Base-by-base conservation (phyloP, 2,888 invertebrate species). In the Spialia ferax region DNA sequence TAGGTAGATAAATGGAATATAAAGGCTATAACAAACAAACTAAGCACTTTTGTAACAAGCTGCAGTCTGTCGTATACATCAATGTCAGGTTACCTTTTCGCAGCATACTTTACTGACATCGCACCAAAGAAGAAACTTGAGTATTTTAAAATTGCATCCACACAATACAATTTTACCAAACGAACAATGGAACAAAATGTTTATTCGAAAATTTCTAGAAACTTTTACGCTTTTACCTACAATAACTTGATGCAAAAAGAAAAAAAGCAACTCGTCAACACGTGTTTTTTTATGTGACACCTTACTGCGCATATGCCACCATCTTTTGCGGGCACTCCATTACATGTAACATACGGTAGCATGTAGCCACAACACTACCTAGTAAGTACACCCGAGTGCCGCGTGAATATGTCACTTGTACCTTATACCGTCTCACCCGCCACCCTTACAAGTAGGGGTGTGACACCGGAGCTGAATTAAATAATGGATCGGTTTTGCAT, bases 401-500 rank as follows among this genome's bases (percentile, higher is more conserved):
- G 81, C 85, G 87, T 82, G 88, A 91, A 90, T 89, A 88, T 89
- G 91, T 91, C 89, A 88, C 86, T 79, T 84, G 87, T 84, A 81
- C 82, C 80, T 38, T 38, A n/a, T 38, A 38, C 38, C 32, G 73
- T 76, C 75, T 78, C 84, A 76, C 79, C 79, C 79, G 52, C 77
- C 74, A 71, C 71, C 75, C 74, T 68, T 68, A 57, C 66, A 69
- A 61, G 73, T 69, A 78, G 82, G 82, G 84, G 78, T 80, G 83
- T 76, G 76, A 77, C 81, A 75, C 77, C 67, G 70, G 70, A 75
- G 77, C 75, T 74, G 83, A 83, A 87, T 87, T 85, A 86, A 84
- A 87, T 87, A 86, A 87, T 86, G 82, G 81, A 82, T 84, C 81
- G 81, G 80, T 81, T 80, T 66, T 81, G 79, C 82, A 84, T 81